Conservation (phyloP, 2,888 invertebrate genomes). For the Smittia aterrima region DNA sequence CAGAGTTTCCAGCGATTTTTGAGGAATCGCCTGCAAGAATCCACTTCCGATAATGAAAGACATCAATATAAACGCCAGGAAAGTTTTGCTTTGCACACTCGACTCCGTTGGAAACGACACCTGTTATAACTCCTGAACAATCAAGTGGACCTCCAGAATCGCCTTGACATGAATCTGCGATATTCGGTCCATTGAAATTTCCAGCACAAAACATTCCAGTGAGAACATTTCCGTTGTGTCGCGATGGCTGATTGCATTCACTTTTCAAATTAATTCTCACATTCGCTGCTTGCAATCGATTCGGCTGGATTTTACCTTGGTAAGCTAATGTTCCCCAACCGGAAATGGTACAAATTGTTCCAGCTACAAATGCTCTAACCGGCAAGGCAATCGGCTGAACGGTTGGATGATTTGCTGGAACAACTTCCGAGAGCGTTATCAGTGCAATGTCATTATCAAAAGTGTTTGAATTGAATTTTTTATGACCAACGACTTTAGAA, state of each 20-base stretch:
- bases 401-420: conserved; percentile 48
- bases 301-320: background rate
- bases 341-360: conserved; percentile 47
- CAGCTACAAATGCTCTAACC: conserved; percentile 43
- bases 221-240: conserved; percentile 14
- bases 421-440: conserved; percentile 47
- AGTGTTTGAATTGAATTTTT: conserved; percentile 43
- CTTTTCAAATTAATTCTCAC: background rate
- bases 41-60: conserved; percentile 17
- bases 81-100: conserved; percentile 4
- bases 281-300: background rate
- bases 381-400: conserved; percentile 47
- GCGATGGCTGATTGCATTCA: background rate
- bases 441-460: conserved; percentile 49
- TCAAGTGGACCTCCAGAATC: conserved; percentile 25
- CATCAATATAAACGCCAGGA: conserved; percentile 34
- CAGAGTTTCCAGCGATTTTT: background rate
- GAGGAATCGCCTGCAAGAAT: background rate
- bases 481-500: conserved; percentile 44
- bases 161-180: conserved; percentile 34
- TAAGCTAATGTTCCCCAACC: conserved; percentile 40
- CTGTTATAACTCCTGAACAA: background rate
- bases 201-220: conserved; percentile 42
- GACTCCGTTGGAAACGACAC: background rate
- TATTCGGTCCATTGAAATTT: conserved; percentile 26